phyloP scores from a whole-genome alignment of 2,888 invertebrate genomes.

The Geophilus truncorum region DNA sequence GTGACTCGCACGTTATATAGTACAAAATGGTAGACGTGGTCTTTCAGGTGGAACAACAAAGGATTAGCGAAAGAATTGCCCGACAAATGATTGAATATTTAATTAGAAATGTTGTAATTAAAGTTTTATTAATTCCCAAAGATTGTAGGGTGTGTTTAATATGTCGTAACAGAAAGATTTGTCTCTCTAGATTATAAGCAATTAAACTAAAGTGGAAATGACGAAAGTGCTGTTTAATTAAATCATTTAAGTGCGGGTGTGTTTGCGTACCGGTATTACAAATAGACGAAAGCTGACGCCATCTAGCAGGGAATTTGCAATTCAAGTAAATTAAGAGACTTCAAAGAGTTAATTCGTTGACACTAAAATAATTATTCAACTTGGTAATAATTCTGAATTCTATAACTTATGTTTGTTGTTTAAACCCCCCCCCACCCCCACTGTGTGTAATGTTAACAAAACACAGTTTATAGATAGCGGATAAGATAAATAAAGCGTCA shows the following conservation, averaged over 20 bases:
- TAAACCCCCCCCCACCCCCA: too few species aligned
- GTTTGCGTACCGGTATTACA: background rate
- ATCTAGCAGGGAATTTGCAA: background rate
- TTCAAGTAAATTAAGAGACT: background rate
- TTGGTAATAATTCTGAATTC: too few species aligned
- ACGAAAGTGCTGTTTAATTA: background rate
- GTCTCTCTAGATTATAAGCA: background rate
- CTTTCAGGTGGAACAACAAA: conserved; percentile 17
- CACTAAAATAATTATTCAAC: background rate
- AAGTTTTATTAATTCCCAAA: background rate
- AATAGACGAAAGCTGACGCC: background rate
- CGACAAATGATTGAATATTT: background rate
- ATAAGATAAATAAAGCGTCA: too few species aligned
- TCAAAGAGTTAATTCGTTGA: background rate
- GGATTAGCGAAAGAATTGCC: background rate
- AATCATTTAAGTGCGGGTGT: background rate
- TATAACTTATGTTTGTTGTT: too few species aligned
- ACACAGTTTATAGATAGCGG: too few species aligned
- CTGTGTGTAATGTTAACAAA: too few species aligned
- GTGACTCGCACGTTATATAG: conserved; percentile 16
- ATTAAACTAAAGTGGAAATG: background rate
- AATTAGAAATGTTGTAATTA: background rate
- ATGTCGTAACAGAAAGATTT: too few species aligned
- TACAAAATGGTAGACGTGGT: background rate
- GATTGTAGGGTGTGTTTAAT: too few species aligned